Evolutionary conservation across 1,140 invertebrate genomes (phyloP).

Genomic region (Heterodera schachtii): DNA sequence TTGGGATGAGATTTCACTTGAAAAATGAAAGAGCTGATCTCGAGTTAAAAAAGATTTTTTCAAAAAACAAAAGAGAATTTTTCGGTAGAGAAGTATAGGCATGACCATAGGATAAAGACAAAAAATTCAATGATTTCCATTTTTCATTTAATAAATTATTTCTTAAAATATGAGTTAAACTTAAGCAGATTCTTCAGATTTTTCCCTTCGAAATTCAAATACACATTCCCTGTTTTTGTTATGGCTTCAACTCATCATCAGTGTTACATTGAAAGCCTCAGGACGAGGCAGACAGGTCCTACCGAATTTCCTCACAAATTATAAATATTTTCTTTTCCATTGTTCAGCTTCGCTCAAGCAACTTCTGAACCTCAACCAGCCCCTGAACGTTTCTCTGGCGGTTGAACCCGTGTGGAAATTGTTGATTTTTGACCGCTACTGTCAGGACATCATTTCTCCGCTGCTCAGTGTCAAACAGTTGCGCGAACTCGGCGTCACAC

Average conservation of each 20-base stretch:
- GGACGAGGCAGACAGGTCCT: constrained; percentile 20
- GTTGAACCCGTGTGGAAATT: constrained; percentile 69
- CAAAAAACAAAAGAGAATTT: too few relatives aligned
- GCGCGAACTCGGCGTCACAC: constrained; percentile 89
- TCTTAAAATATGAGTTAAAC: too few relatives aligned
- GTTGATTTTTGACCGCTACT: constrained; percentile 89
- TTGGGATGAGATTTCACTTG: too few relatives aligned
- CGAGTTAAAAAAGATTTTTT: too few relatives aligned
- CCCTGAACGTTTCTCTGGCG: constrained; percentile 51
- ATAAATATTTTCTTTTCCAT: constrained; percentile 5
- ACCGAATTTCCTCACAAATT: neutral
- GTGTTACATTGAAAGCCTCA: constrained; percentile 13
- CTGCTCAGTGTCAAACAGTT: constrained; percentile 92
- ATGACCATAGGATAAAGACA: too few relatives aligned
- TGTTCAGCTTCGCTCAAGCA: constrained; percentile 62
- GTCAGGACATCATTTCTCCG: constrained; percentile 97
- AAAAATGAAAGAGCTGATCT: too few relatives aligned
- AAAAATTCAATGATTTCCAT: too few relatives aligned
- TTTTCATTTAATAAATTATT: too few relatives aligned
- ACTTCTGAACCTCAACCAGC: constrained; percentile 62
- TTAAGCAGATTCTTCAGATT: too few relatives aligned
- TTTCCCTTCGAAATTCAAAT: too few relatives aligned
- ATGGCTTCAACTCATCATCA: neutral
- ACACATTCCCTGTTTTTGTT: neutral
- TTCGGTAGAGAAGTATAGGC: too few relatives aligned